A percentile compares a stretch with the other conserved stretches of the same genome.
phyloP scores from a whole-genome alignment of 2,888 invertebrate species.

The Tetragnatha montana region DNA sequence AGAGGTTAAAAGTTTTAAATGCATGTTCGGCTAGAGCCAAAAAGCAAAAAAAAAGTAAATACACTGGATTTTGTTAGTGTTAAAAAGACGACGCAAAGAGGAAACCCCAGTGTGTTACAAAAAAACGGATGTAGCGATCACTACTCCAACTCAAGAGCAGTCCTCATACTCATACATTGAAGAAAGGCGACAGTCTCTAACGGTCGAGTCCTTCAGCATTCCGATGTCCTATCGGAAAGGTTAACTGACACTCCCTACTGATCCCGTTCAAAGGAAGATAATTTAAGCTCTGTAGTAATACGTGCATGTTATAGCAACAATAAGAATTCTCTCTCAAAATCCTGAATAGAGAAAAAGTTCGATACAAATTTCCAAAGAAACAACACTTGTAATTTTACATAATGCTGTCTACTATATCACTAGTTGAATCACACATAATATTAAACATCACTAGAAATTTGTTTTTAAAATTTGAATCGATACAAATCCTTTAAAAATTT shows the following conservation, averaged over 20 bases:
- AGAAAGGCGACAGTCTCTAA: not conserved
- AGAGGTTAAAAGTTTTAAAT: slow-evolving; percentile 70
- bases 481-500: not conserved
- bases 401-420: not conserved
- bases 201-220: not conserved
- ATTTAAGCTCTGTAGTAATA: slow-evolving; percentile 53
- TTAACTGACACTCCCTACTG: not conserved
- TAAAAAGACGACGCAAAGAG: slow-evolving; percentile 65
- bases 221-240: not conserved
- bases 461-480: not conserved
- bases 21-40: slow-evolving; percentile 69
- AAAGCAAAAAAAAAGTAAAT: slow-evolving; percentile 62
- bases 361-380: not conserved
- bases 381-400: not conserved
- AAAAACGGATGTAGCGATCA: slow-evolving; percentile 38
- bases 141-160: not conserved
- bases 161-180: not conserved
- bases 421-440: not conserved
- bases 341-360: not conserved
- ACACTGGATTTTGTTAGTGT: slow-evolving; percentile 49
- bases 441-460: not conserved
- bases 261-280: slow-evolving; percentile 27
- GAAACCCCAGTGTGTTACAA: slow-evolving; percentile 54
- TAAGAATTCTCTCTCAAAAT: not conserved
- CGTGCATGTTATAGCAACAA: slow-evolving; percentile 27